phyloP scores from a whole-genome alignment of 2,888 invertebrate species.

The Mesorhabditis spiculigera region DNA sequence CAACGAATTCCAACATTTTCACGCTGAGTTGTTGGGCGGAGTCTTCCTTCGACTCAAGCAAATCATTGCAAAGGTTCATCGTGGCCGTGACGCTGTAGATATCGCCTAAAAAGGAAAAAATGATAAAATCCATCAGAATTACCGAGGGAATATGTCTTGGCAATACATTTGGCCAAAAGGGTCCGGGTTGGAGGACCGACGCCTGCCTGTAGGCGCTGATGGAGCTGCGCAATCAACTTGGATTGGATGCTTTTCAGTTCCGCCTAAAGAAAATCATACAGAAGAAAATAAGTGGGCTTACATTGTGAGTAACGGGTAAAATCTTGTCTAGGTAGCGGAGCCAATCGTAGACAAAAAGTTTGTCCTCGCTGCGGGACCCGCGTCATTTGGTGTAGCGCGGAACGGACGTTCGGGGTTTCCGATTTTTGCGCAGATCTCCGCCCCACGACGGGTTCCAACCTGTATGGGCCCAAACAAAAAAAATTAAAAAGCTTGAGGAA shows the following conservation, averaged over 20 bases:
- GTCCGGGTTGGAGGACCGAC: conserved; percentile 90
- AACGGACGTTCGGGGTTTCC: no score
- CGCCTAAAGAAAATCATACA: conserved; percentile 63
- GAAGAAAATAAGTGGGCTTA: conserved; percentile 60
- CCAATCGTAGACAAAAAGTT: conserved; percentile 97
- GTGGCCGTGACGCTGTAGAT: conserved; percentile 93
- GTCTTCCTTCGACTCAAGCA: conserved; percentile 92
- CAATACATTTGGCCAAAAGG: conserved; percentile 70
- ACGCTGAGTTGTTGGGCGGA: conserved; percentile 91
- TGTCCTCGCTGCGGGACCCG: no score
- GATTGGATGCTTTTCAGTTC: conserved; percentile 95
- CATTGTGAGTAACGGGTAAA: conserved; percentile 87
- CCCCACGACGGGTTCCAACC: no score
- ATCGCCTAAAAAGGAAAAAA: conserved; percentile 69
- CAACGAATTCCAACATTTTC: conserved; percentile 73
- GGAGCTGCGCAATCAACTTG: conserved; percentile 87
- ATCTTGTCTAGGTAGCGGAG: conserved; percentile 91
- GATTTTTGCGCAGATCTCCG: no score
- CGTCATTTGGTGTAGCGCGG: no score
- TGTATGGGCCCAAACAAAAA: no score
- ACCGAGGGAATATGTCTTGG: background rate
- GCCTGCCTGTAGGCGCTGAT: conserved; percentile 78
- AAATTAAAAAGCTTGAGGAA: no score
- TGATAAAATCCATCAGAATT: background rate
- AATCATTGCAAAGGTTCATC: conserved; percentile 95